A percentile compares a stretch with the other conserved stretches of the same genome.
Conservation (phyloP, 2,888 invertebrate species). For the Brachylomia viminalis region DNA sequence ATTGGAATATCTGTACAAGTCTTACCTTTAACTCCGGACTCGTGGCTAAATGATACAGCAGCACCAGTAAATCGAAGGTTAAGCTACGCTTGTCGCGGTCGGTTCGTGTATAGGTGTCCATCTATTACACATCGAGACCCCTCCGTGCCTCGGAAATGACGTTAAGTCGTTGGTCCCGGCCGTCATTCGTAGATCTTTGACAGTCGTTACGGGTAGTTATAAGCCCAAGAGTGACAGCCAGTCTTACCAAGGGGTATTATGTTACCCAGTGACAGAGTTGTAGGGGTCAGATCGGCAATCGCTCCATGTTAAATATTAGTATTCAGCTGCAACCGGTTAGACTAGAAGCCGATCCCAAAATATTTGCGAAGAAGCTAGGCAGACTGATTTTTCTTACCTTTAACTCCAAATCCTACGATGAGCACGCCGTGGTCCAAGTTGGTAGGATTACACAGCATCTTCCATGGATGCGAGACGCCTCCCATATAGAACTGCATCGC, state of each 20-base stretch:
- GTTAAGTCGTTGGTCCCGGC: no score
- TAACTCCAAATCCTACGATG: slow-evolving; percentile 97
- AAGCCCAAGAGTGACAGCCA: neutral
- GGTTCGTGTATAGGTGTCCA: no score
- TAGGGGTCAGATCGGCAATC: neutral
- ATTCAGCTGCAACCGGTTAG: neutral
- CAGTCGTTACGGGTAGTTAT: neutral
- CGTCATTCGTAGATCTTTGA: neutral
- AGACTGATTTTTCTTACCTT: slow-evolving; percentile 90
- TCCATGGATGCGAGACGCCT: slow-evolving; percentile 98
- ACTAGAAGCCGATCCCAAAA: neutral
- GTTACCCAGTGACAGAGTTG: neutral
- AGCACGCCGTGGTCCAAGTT: slow-evolving; percentile 98
- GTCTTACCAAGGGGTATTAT: neutral
- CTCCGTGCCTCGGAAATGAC: no score
- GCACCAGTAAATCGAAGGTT: no score
- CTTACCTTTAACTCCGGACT: neutral
- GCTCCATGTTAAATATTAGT: neutral
- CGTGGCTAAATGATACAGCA: no score
- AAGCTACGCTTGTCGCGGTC: no score
- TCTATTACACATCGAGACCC: no score
- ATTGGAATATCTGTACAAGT: neutral
- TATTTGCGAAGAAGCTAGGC: neutral
- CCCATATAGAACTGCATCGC: slow-evolving; percentile 99
- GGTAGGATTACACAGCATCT: slow-evolving; percentile 93